A percentile compares a stretch with the other conserved stretches of the same genome.
Evolutionary conservation across 2,113 vertebrate species (phyloP).

Genomic region (Scatophagus argus): DNA sequence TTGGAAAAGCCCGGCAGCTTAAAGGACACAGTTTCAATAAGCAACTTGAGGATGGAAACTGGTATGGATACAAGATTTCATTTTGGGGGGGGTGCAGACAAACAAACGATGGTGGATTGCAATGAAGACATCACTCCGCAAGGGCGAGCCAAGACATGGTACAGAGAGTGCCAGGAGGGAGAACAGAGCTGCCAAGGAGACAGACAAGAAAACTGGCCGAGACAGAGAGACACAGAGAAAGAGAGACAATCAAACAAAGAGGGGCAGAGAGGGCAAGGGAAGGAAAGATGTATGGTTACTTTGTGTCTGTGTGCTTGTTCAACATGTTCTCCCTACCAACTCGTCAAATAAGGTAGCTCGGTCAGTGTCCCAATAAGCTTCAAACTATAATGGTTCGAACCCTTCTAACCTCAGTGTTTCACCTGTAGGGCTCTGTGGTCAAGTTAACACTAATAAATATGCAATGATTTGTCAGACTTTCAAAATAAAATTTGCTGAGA

Average conservation of each 20-base stretch:
- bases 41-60: constrained; percentile 5
- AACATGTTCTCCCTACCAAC: too few species aligned
- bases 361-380: too few species aligned
- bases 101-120: constrained; percentile 31
- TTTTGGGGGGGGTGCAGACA: constrained; percentile 11
- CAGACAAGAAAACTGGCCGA: constrained; percentile 34
- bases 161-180: constrained; percentile 35
- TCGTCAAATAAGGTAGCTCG: too few species aligned
- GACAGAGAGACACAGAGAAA: constrained; percentile 10
- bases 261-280: constrained; percentile 13
- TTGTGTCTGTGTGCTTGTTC: neutral
- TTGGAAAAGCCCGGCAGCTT: constrained; percentile 2
- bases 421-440: too few species aligned
- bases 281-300: neutral
- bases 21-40: constrained; percentile 29
- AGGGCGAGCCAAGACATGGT: constrained; percentile 40
- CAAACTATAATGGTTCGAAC: too few species aligned
- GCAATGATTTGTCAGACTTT: too few species aligned
- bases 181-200: constrained; percentile 49
- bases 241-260: constrained; percentile 16
- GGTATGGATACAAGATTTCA: neutral
- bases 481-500: too few species aligned
- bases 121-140: constrained; percentile 58
- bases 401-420: too few species aligned
- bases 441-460: too few species aligned